Evolutionary conservation across 2,888 invertebrate genomes (phyloP), one percentile per base, ranked within the genome.

Genomic region (Panopea generosa): DNA sequence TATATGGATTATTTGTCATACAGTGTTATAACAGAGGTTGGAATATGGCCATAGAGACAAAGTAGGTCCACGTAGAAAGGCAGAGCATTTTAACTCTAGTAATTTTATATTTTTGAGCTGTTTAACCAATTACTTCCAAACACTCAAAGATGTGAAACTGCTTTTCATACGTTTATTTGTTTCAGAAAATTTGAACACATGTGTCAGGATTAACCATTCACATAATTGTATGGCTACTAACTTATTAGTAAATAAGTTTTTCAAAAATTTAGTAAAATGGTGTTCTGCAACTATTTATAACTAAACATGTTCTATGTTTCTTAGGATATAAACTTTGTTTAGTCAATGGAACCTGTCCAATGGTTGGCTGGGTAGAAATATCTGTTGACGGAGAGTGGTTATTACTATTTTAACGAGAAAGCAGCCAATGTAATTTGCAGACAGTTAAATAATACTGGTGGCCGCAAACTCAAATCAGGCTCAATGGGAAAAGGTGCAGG

Each of bases 331-430:
- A 68, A 40, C 61, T 81, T 27, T 29, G 65, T 14, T 55, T 81
- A 24, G 69, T 62, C 2, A 72, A 77, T 66, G 77, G 81, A 2
- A 80, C 77, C n/a, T 62, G 59, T 29, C 50, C 62, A 3, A 67
- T 68, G 7, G 68, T 61, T n/a, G 86, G 86, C 16, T 81, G 84
- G 4, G 92, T 96, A 11, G 95, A 96, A 93, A 94, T 96, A 2
- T 95, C 94, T 92, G 94, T 96, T 95, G 91, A 93, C 76, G 95
- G 95, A 0, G 93, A 94, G 73, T 95, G 95, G 95, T 96, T n/a
- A n/a, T 96, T 0, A 95, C 95, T 75, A 94, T 96, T 7, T 96
- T 88, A 95, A 95, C 18, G 91, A 95, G 75, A 93, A 93, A 24
- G 95, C 95, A 84, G 96, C 96, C 0, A 68, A 77, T 83, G 95